These are phyloP conservation scores for Hippocampus abdominalis DNA, from an alignment of 2,113 vertebrate genomes.

Conservation along the genomic window DNA sequence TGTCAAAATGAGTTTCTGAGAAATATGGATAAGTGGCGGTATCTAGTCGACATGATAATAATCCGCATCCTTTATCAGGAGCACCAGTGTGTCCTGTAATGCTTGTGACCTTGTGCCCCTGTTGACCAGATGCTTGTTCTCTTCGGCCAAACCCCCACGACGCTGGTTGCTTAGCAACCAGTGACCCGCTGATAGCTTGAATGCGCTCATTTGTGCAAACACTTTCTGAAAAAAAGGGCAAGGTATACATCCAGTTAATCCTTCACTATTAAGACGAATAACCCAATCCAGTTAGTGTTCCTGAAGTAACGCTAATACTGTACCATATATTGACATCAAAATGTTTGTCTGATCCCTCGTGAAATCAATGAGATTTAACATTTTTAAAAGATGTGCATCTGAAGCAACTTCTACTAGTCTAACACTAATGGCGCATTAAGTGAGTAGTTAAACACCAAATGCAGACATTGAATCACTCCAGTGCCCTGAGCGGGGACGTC, in stretches of 20 bases:
- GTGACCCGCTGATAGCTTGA: conserved; percentile 43
- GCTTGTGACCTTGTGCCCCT: conserved; percentile 39
- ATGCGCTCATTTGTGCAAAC: conserved; percentile 23
- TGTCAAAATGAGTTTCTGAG: not conserved
- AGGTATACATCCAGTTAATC: conserved; percentile 37
- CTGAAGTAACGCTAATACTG: not conserved
- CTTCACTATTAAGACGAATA: not conserved
- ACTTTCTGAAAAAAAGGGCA: conserved; percentile 11
- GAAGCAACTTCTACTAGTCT: conserved; percentile 44
- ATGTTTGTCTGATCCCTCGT: conserved; percentile 3
- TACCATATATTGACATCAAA: not conserved
- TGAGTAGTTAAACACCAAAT: conserved; percentile 59
- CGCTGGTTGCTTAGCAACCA: conserved; percentile 64
- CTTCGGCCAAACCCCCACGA: conserved; percentile 55
- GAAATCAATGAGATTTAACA: conserved; percentile 41
- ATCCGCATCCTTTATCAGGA: conserved; percentile 44
- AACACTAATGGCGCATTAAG: conserved; percentile 58
- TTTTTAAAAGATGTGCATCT: conserved; percentile 38
- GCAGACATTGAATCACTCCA: conserved; percentile 59
- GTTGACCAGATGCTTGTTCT: conserved; percentile 58
- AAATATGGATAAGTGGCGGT: conserved; percentile 4
- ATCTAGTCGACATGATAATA: conserved; percentile 32
- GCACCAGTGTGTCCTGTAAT: conserved; percentile 37
- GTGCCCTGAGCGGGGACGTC: conserved; percentile 41
- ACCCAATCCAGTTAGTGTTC: not conserved